Percentiles rank a stretch among this genome's conserved stretches.
Evolutionary conservation across 2,113 vertebrate genomes (phyloP).

Genomic region (Ascaphus truei): DNA sequence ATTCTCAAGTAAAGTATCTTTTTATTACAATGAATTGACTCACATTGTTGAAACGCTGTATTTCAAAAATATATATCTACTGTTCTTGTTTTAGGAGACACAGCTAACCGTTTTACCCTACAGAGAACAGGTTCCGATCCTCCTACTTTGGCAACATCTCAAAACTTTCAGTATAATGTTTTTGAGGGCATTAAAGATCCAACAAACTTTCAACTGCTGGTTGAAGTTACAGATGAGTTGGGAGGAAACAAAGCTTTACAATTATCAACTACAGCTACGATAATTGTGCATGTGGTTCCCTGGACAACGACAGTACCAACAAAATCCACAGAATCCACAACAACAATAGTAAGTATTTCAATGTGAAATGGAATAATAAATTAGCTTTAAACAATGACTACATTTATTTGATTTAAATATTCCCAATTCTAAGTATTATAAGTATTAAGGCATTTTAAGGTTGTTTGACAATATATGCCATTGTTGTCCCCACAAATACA

Average conservation of each 20-base stretch:
- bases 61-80: too few species aligned
- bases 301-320: slow-evolving; percentile 20
- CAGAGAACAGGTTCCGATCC: slow-evolving; percentile 33
- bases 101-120: slow-evolving; percentile 47
- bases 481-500: too few species aligned
- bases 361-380: too few species aligned
- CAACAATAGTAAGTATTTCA: slow-evolving; percentile 32
- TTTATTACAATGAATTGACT: too few species aligned
- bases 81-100: slow-evolving; percentile 44
- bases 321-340: slow-evolving; percentile 2
- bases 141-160: slow-evolving; percentile 39
- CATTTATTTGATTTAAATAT: too few species aligned
- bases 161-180: slow-evolving; percentile 41
- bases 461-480: too few species aligned
- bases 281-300: slow-evolving; percentile 42
- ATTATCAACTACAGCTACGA: slow-evolving; percentile 38
- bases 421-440: too few species aligned
- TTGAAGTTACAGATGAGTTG: slow-evolving; percentile 53
- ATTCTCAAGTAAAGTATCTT: too few species aligned
- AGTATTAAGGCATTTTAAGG: too few species aligned
- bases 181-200: slow-evolving; percentile 41
- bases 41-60: too few species aligned
- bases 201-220: slow-evolving; percentile 41
- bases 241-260: slow-evolving; percentile 41
- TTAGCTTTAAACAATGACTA: too few species aligned